Conservation (phyloP, 2,888 invertebrate genomes). For the Plutella xylostella region DNA sequence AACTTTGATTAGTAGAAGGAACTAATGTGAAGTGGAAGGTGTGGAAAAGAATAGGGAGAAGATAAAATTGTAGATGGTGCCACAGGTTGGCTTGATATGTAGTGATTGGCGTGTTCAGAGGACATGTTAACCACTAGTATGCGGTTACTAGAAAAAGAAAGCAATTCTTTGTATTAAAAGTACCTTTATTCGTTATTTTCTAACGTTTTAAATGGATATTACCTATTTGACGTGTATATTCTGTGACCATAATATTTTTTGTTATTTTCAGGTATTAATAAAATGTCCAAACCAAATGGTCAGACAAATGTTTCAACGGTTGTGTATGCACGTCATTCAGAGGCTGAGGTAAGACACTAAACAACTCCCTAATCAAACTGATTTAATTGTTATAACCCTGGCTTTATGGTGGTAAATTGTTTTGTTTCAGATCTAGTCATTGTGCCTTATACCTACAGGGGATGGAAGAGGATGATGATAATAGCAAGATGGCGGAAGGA, state of each 20-base stretch:
- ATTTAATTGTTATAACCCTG: slow-evolving; percentile 6
- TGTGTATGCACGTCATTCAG: slow-evolving; percentile 95
- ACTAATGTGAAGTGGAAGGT: too few relatives aligned
- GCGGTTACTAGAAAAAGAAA: too few relatives aligned
- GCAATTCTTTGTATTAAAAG: too few relatives aligned
- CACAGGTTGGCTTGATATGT: too few relatives aligned
- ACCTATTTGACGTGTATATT: background rate
- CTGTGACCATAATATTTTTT: background rate
- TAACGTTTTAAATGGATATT: background rate
- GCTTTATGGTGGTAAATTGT: slow-evolving; percentile 16
- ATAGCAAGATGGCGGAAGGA: slow-evolving; percentile 76
- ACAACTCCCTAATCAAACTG: background rate
- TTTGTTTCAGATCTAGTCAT: slow-evolving; percentile 69
- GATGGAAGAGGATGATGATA: slow-evolving; percentile 62
- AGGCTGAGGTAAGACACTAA: slow-evolving; percentile 74
- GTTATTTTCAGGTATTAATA: slow-evolving; percentile 78
- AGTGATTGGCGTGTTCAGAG: too few relatives aligned
- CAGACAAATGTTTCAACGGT: slow-evolving; percentile 94
- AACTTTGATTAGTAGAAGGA: too few relatives aligned
- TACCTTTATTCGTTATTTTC: too few relatives aligned
- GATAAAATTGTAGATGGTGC: too few relatives aligned
- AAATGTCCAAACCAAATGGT: slow-evolving; percentile 98
- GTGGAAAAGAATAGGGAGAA: too few relatives aligned
- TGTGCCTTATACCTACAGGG: slow-evolving; percentile 73
- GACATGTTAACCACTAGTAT: too few relatives aligned